phyloP scores from a whole-genome alignment of 1,140 invertebrate species.

The Drosophila kohkoa region DNA sequence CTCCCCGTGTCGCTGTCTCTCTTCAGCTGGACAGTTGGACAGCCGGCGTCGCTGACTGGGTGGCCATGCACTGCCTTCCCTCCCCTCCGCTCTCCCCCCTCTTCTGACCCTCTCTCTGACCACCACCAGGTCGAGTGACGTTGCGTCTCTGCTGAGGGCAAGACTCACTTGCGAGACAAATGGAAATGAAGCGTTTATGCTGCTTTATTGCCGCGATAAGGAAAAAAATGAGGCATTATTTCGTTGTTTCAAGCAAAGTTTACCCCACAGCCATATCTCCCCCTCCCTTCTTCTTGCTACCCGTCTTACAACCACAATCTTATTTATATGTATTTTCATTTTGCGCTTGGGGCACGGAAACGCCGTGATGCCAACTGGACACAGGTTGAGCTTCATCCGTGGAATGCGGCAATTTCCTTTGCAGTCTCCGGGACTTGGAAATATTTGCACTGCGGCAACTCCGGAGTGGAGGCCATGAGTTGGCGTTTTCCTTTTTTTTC shows the following conservation, averaged over 20 bases:
- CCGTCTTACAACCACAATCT: conserved; percentile 30
- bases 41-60: conserved; percentile 59
- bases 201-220: conserved; percentile 84
- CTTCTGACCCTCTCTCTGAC: conserved; percentile 23
- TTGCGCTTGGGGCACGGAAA: conserved; percentile 51
- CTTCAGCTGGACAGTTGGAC: conserved; percentile 56
- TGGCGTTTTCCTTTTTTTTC: conserved; percentile 60
- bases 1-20: conserved; percentile 41
- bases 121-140: conserved; percentile 58
- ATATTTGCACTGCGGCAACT: conserved; percentile 33
- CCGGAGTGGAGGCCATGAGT: conserved; percentile 57
- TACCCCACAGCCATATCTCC: conserved; percentile 21
- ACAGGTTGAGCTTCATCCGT: conserved; percentile 64
- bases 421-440: conserved; percentile 66
- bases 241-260: conserved; percentile 74
- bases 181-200: conserved; percentile 84
- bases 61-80: conserved; percentile 49
- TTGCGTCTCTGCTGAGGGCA: conserved; percentile 70
- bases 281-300: conserved; percentile 9
- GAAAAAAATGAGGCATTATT: conserved; percentile 81
- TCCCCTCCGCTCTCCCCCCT: neutral
- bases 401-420: conserved; percentile 78
- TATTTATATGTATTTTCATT: conserved; percentile 71
- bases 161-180: conserved; percentile 77
- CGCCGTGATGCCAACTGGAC: conserved; percentile 63